Base-by-base conservation (phyloP, 2,888 invertebrate species). In the Drosophila greeni region DNA sequence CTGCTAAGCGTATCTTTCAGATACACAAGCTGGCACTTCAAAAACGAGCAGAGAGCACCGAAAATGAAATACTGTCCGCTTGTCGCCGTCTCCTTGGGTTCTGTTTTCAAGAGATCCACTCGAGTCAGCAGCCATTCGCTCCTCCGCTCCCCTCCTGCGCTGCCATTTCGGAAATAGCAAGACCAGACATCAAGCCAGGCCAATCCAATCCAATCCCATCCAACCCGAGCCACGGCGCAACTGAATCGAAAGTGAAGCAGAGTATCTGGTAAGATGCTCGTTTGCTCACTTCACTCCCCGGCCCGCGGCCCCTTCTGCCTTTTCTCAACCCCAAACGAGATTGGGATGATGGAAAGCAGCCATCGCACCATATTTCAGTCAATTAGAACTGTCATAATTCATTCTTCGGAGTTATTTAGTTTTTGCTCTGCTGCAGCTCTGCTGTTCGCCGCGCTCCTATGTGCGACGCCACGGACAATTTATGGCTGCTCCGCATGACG, bases 361-460 rank as follows among this genome's bases (percentile, higher is more conserved):
- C 86, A 85, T 76, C 72, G 85, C 77, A 82, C 86, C 85, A 86
- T 85, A 87, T 85, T 86, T 87, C 86, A 86, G 86, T 86, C 86
- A 86, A 86, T 86, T 86, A 86, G 86, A 87, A 76, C 86, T 86
- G 86, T 87, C 86, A 86, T 86, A 86, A 86, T 87, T 86, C 86
- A 86, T 86, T 86, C 81, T 83, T 85, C 74, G 84, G 77, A 84
- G 81, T 84, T 85, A 82, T 85, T 85, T 82, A 84, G 82, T 74
- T 86, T 69, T 60, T 59, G 18, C 31, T 65, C 47, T 51, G 48
- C 49, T 47, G 20, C 42, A 43, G 26, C 31, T 20, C 20, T 20
- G 20, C 33, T 39, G 37, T 49, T 49, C n/a, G 47, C n/a, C 59
- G 53, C 26, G 40, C 11, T 52, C 40, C 66, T 8, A 23, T 62